Evolutionary conservation across 2,888 invertebrate genomes (phyloP), one percentile per base, ranked within the genome.

Genomic region (Metellina segmentata): DNA sequence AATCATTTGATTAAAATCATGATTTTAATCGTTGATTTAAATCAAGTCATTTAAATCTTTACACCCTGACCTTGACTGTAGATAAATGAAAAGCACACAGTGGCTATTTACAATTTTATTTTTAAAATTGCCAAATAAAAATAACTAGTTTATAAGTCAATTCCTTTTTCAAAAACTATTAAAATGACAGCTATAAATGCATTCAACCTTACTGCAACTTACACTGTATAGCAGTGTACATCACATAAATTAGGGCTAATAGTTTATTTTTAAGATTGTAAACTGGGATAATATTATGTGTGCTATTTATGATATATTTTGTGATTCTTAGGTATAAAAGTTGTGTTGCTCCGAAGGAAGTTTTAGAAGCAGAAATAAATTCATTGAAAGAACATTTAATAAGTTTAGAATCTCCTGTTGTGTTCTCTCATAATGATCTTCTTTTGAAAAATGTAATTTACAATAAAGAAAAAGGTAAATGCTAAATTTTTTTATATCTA

Each of bases 351-450:
- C 48, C 83, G 1, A 96, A 96, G 95, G 95, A 96, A 94, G 96
- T 96, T 94, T 95, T 98, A 94, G 96, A 96, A 94, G 95, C 96
- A 94, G 97, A 98, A 95, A 96, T 97, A 94, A 95, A 96, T 93
- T 95, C 95, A 93, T 95, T 98, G 19, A 94, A 94, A 72, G 78
- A 81, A 34, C 87, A 93, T 69, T 88, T 94, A 94, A 95, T 95
- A 93, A 95, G 96, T 94, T 95, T 97, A 77, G 95, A 96, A 94
- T 97, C 96, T 96, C 97, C 95, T 1, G 95, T 98, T 93, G 99
- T 98, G 92, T 99, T 99, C 96, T 97, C 98, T 95, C 99, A 99
- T 96, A 99, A 99, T 96, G 99, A 99, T 96, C 96, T 99, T 93
- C 96, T 99, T 94, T 96, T 99, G 94, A 98, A 97, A 94, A 99